phyloP scores from a whole-genome alignment of 2,888 invertebrate species.

The Morpho helenor region DNA sequence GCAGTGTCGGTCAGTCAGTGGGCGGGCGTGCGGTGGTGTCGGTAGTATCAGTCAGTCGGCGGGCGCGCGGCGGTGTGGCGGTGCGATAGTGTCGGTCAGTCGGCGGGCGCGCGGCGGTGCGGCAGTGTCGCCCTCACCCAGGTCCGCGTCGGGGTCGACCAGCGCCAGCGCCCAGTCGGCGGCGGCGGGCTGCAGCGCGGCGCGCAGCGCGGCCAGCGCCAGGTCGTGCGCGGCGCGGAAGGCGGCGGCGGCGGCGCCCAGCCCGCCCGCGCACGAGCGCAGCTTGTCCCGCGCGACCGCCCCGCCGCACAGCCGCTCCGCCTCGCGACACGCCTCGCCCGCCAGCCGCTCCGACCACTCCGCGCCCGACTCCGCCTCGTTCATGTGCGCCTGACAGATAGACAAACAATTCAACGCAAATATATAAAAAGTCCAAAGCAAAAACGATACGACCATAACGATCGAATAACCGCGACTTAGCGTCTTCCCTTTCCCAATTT shows the following conservation, averaged over 20 bases:
- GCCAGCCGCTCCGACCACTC: conserved; percentile 94
- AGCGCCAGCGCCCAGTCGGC: conserved; percentile 50
- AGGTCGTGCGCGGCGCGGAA: conserved; percentile 51
- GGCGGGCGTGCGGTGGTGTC: no score
- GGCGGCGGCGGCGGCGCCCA: conserved; percentile 51
- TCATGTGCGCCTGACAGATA: conserved; percentile 84
- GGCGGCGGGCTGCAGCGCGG: conserved; percentile 44
- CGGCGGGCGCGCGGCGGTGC: no score
- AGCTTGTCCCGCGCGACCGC: conserved; percentile 51
- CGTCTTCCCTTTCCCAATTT: no score
- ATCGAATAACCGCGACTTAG: no score
- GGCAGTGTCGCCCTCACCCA: conserved; percentile 30
- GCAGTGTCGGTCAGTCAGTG: no score
- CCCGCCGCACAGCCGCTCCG: conserved; percentile 61
- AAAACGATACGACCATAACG: no score
- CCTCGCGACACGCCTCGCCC: conserved; percentile 85
- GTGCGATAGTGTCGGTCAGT: no score
- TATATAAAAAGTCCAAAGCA: no score
- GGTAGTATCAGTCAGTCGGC: not conserved
- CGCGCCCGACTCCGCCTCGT: conserved; percentile 94
- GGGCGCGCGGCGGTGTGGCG: not conserved
- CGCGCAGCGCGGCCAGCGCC: conserved; percentile 42
- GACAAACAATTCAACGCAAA: not conserved
- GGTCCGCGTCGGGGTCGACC: conserved; percentile 38
- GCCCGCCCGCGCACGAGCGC: conserved; percentile 54